Percentiles rank a stretch among this genome's conserved stretches.
phyloP scores from a whole-genome alignment of 2,888 invertebrate species.

The Lycocerus yunnanus region DNA sequence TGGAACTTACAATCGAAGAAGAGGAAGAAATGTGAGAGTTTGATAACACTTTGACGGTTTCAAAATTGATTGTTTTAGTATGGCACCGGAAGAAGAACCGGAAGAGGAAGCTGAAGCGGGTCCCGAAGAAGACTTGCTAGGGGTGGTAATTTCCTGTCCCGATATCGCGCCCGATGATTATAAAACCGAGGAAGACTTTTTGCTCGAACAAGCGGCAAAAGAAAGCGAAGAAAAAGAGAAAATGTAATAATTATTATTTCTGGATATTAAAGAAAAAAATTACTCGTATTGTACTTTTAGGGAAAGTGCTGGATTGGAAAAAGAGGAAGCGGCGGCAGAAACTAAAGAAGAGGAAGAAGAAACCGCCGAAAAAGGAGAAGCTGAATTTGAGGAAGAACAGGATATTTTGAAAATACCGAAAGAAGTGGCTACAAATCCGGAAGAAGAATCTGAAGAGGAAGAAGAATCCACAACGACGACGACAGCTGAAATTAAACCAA shows the following conservation, averaged over 20 bases:
- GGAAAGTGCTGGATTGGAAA: constrained; percentile 22
- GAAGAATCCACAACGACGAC: background rate
- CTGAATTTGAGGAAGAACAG: background rate
- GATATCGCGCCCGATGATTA: constrained; percentile 32
- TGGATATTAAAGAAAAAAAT: background rate
- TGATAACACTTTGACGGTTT: background rate
- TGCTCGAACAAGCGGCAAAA: background rate
- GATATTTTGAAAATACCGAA: background rate
- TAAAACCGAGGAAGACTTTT: constrained; percentile 25
- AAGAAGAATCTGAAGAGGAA: background rate
- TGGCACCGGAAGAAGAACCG: constrained; percentile 22
- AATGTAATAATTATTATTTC: no score
- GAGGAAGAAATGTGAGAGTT: constrained; percentile 19
- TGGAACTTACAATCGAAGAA: constrained; percentile 14
- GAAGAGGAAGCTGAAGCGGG: constrained; percentile 8
- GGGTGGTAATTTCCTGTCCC: constrained; percentile 33
- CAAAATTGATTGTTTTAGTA: constrained; percentile 2
- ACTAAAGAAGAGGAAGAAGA: constrained; percentile 29
- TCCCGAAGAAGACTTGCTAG: constrained; percentile 10
- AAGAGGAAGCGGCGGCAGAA: constrained; percentile 27
- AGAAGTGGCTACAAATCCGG: background rate
- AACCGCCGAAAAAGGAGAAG: background rate
- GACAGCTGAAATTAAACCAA: background rate
- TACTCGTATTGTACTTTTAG: background rate
- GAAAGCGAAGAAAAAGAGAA: background rate